Base-by-base conservation (phyloP, 2,888 invertebrate species). In the Eremobia ochroleuca region DNA sequence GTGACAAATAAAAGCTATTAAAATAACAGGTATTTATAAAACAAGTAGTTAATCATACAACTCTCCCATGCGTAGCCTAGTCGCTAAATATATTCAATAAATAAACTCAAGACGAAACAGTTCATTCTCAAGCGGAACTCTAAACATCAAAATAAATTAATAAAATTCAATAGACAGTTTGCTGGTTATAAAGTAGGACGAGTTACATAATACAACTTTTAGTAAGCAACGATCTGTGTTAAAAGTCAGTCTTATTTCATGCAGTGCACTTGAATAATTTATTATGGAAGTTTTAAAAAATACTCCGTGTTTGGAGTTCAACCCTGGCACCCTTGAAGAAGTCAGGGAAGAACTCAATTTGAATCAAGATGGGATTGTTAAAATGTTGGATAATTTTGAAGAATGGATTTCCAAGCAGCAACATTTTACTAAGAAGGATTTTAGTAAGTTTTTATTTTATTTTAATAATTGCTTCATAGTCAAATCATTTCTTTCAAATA, bases 351-450 rank as follows among this genome's bases (percentile, higher is more conserved):
- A 86, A 37, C 87, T 89, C 11, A 86, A 89, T 58, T 86, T 93
- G 34, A 87, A 90, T 21, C 87, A 87, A 2, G 87, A 83, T 52
- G 88, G 80, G 31, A 88, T 93, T 69, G 83, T 90, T 6, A 84
- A 90, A 37, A 89, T 92, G 0, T 77, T 94, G 13, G 83, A 91
- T 62, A 81, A 89, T 34, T 82, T 94, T 15, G 84, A 89, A 25
- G 88, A 91, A 11, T 94, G 94, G 94, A 79, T 92, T 9, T 78
- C 86, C 15, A 92, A 93, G 71, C 94, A 94, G 76, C 82, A 90
- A 0, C 93, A 94, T 83, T 92, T 94, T 65, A 76, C 86, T 0
- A 89, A 83, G 15, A 93, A 90, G 74, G 83, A 90, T 31, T 93
- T 90, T 76, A 75, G 94, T 94, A 79, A 92, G 93, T 91, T 25